phyloP scores from a whole-genome alignment of 2,797 vertebrate species.

The Manis pentadactyla region DNA sequence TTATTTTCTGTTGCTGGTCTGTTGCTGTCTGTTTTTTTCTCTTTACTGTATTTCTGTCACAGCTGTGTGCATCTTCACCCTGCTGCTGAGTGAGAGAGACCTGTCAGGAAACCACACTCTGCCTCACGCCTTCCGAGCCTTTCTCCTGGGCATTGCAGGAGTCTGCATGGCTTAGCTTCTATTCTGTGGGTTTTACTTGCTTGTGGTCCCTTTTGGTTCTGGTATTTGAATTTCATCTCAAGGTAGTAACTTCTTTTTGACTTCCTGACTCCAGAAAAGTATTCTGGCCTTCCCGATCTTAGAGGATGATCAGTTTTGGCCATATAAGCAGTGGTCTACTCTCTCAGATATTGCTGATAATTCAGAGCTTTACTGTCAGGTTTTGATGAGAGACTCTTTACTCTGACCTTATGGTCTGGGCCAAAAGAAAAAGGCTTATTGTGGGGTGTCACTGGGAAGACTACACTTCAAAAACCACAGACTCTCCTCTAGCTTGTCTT shows the following conservation, averaged over 20 bases:
- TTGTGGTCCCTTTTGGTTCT: not conserved
- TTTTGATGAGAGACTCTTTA: not conserved
- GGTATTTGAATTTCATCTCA: constrained; percentile 31
- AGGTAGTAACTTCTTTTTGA: not conserved
- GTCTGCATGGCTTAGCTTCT: not conserved
- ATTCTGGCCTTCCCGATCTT: not conserved
- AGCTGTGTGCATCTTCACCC: not conserved
- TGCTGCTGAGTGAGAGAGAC: not conserved
- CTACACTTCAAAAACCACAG: not conserved
- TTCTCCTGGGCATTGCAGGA: not conserved
- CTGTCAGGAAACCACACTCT: not conserved
- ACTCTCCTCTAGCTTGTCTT: not conserved
- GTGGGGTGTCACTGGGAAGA: not conserved
- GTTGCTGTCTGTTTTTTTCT: not conserved
- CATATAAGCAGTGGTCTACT: not conserved
- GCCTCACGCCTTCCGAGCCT: not conserved
- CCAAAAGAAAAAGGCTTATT: not conserved
- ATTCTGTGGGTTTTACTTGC: not conserved
- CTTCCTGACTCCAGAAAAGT: not conserved
- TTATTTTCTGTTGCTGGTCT: not conserved
- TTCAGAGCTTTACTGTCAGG: not conserved
- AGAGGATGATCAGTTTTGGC: not conserved
- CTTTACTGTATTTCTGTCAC: not conserved
- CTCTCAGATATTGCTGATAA: not conserved
- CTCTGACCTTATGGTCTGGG: not conserved